These are phyloP conservation scores for Caerostris darwini DNA, from an alignment of 1,140 invertebrate species.

Conservation along the genomic window DNA sequence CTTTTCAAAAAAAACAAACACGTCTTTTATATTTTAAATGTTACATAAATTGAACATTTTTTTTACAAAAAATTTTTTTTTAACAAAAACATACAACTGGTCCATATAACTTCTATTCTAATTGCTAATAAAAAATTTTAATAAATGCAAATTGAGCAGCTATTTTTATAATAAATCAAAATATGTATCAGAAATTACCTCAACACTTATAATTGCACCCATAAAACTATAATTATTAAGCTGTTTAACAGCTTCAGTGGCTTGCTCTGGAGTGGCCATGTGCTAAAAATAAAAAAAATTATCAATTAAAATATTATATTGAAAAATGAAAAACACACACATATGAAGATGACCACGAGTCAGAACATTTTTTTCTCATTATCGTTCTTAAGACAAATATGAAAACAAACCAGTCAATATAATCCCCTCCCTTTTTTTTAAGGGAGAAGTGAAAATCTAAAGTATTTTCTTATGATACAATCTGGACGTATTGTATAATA, in stretches of 20 bases:
- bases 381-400: no score
- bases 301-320: neutral
- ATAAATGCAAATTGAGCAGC: no score
- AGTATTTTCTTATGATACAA: no score
- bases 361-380: no score
- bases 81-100: no score
- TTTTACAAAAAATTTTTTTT: neutral
- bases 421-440: no score
- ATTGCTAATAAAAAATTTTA: neutral
- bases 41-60: neutral
- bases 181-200: slow-evolving; percentile 82
- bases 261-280: slow-evolving; percentile 87
- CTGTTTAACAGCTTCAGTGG: slow-evolving; percentile 86
- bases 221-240: slow-evolving; percentile 88
- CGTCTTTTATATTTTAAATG: neutral
- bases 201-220: slow-evolving; percentile 87
- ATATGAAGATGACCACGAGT: no score
- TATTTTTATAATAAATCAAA: neutral
- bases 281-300: slow-evolving; percentile 81
- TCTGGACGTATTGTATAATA: no score
- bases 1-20: neutral
- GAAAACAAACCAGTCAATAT: no score
- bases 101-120: neutral
- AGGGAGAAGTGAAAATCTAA: no score
- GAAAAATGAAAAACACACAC: no score